Conservation (phyloP, 92 coral and sea anemone species). For the Heliopora coerulea region DNA sequence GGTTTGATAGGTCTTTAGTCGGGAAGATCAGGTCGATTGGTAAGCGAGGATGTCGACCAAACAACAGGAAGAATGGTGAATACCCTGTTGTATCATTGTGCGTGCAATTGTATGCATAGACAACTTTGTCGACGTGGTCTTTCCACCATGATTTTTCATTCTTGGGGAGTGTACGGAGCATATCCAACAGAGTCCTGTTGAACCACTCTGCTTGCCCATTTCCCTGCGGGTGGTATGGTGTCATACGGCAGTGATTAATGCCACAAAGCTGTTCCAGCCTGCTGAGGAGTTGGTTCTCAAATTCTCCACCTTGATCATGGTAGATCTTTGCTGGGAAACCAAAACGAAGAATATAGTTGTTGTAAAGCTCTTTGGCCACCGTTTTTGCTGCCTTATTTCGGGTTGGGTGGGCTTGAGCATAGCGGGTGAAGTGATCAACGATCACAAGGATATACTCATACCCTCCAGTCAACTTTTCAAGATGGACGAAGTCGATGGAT, state of each 20-base stretch:
- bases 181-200: conserved; percentile 9
- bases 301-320: background rate
- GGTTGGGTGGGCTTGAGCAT: conserved; percentile 52
- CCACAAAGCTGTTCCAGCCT: background rate
- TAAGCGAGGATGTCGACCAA: conserved; percentile 24
- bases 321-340: conserved; percentile 18
- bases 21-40: conserved; percentile 19
- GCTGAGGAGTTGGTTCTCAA: background rate
- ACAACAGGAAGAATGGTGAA: conserved; percentile 44
- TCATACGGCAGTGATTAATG: background rate
- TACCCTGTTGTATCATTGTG: conserved; percentile 38
- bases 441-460: conserved; percentile 47
- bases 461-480: conserved; percentile 55
- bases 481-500: conserved; percentile 51
- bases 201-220: background rate
- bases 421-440: conserved; percentile 48
- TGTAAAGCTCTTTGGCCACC: conserved; percentile 52
- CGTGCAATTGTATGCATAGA: conserved; percentile 50
- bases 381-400: conserved; percentile 52
- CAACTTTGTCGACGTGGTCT: conserved; percentile 43
- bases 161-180: background rate
- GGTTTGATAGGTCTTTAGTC: background rate
- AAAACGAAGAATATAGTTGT: conserved; percentile 34
- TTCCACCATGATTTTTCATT: conserved; percentile 40
- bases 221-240: conserved; percentile 14